Base-by-base conservation (phyloP, 2,113 vertebrate species). In the Mormoops blainvillei region DNA sequence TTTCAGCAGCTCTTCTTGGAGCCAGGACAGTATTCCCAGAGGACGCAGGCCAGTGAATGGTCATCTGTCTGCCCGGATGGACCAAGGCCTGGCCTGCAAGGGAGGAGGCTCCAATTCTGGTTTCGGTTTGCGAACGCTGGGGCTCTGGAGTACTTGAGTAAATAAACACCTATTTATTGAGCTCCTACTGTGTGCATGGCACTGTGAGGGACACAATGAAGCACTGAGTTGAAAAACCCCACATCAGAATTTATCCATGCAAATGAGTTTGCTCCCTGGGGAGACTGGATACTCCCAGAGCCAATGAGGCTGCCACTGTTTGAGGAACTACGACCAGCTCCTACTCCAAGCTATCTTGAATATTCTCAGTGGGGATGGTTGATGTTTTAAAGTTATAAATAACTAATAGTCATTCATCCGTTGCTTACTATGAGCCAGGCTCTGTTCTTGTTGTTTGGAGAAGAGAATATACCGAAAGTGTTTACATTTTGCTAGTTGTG, bases 151-250 rank as follows among this genome's bases (percentile, higher is more conserved):
- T 19, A 61, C 92, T 92, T 96, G 52, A 52, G n/a, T 88, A 96
- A 97, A 98, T 94, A 97, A 95, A 97, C 83, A 97, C 92, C 96
- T 97, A 90, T 95, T 96, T 97, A 97, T 96, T 97, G 97, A 98
- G 63, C 81, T 94, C 97, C 97, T 97, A 98, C 97, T 98, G 97
- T 98, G 97, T 96, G 97, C 97, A 5, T 1, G 10, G 89, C 78
- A 10, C 70, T n/a, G 86, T 56, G 52, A 48, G 73, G 76, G 50
- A 92, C 90, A 97, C 97, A 98, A 96, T 96, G 96, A 82, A 77
- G 95, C 61, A 87, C 80, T 96, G 96, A 97, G 89, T 41, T 41
- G 81, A 26, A 73, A 97, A 98, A 94, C 96, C 97, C 70, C 97
- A 87, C 70, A 84, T 87, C 80, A 89, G 87, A 94, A 96, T 95